These are phyloP conservation scores for Oriolus oriolus DNA, from an alignment of 2,113 vertebrate species.

Conservation along the genomic window DNA sequence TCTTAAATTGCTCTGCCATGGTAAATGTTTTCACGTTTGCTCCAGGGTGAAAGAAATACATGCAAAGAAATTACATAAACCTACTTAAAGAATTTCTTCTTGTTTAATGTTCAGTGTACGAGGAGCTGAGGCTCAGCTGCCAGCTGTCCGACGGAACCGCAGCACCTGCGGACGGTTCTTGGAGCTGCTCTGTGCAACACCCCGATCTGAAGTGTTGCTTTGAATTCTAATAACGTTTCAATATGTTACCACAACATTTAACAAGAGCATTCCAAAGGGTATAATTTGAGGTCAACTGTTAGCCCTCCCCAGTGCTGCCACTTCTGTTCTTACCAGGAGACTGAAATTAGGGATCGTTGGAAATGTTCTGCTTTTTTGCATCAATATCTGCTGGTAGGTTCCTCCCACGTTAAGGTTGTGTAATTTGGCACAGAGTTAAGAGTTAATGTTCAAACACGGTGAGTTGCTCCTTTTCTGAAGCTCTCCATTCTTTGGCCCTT, in stretches of 20 bases:
- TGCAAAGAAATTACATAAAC: not conserved
- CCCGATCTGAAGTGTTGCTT: not conserved
- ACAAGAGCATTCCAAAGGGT: not conserved
- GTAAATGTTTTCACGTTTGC: not conserved
- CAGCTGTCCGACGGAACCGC: not conserved
- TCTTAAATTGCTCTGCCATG: not conserved
- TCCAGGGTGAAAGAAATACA: not conserved
- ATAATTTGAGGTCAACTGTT: not conserved
- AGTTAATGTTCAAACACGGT: not conserved
- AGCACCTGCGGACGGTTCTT: not conserved
- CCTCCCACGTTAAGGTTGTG: slow-evolving; percentile 13
- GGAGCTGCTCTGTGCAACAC: not conserved
- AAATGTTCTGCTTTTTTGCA: not conserved
- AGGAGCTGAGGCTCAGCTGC: not conserved
- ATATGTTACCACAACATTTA: not conserved
- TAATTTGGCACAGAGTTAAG: slow-evolving; percentile 33
- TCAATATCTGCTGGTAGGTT: not conserved
- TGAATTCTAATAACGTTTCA: not conserved
- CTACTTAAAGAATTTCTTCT: not conserved
- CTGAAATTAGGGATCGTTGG: not conserved
- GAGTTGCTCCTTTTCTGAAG: slow-evolving; percentile 3
- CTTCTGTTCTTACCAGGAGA: not conserved
- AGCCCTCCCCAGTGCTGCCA: not conserved
- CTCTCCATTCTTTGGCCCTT: not conserved
- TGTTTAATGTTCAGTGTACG: accelerated